These are phyloP conservation scores for Mimachlamys varia DNA, from an alignment of 2,888 invertebrate species.

Conservation along the genomic window DNA sequence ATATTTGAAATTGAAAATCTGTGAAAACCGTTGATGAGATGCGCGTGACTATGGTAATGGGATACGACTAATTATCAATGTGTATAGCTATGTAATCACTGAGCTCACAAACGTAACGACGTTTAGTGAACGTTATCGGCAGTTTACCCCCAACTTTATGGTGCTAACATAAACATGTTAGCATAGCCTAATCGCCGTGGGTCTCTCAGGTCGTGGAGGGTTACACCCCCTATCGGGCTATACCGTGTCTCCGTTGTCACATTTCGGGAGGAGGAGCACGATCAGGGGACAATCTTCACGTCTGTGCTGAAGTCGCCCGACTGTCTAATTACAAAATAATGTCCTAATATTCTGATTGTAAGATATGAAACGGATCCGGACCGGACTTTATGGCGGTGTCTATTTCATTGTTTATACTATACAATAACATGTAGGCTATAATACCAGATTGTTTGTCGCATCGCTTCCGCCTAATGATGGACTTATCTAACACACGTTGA, in stretches of 20 bases:
- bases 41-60: neutral
- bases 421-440: neutral
- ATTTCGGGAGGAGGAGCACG: conserved; percentile 27
- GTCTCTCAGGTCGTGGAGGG: neutral
- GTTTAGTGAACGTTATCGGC: neutral
- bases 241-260: conserved; percentile 17
- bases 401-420: conserved; percentile 19
- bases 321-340: conserved; percentile 19
- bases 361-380: conserved; percentile 33
- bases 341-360: conserved; percentile 17
- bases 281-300: neutral
- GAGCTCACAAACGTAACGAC: conserved; percentile 3
- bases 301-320: neutral
- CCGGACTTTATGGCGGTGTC: conserved; percentile 33
- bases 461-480: neutral
- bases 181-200: conserved; percentile 3
- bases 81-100: neutral
- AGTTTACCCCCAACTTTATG: conserved; percentile 21
- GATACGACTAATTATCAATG: neutral
- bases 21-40: conserved; percentile 8
- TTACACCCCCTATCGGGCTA: neutral
- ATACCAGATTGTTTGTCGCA: neutral
- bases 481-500: conserved; percentile 6
- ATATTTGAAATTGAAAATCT: neutral
- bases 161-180: conserved; percentile 24